Evolutionary conservation across 2,888 invertebrate genomes (phyloP), one percentile per base, ranked within the genome.

Genomic region (Drosophila bunnanda): DNA sequence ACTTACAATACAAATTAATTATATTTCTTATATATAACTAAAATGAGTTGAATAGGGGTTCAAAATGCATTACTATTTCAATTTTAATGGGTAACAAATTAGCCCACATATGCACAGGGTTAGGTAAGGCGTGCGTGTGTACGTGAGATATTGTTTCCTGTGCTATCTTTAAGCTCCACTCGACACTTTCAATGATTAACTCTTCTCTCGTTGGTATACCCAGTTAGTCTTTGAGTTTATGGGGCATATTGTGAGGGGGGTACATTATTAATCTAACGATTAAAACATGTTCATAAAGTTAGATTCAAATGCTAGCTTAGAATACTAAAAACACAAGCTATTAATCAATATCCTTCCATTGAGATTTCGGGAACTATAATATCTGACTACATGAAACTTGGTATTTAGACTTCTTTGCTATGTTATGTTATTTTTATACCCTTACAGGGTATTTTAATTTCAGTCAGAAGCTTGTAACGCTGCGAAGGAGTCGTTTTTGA

Each of bases 131-230:
- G 15, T 8, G 50, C 50, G 34, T 39, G 25, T 57, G 57, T 41
- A 28, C 61, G 61, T 72, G 62, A 65, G 68, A 76, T 79, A 68
- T 67, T 79, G 67, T 76, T 76, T 80, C 73, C 71, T 65, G 76
- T 65, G 75, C 71, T 82, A 80, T 80, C 75, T 80, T 70, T 28
- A 66, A 80, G 65, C 62, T 68, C 53, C 54, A 54, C 20, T 25
- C 39, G 12, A 38, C 32, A 15, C 39, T 39, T 39, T 1, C 15
- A 38, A 30, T 38, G 20, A 38, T 17, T 30, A 8, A 6, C 46
- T 57, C 46, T 17, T 17, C 52, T 30, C 48, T 13, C 30, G 12
- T 17, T 9, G 30, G 32, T 13, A 13, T 32, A 48, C 30, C 30
- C 13, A 4, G 20, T 7, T 8, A 32, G 32, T 32, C 20, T 32